Conservation (phyloP, 2,797 vertebrate species). For the Enteromius mattozi region DNA sequence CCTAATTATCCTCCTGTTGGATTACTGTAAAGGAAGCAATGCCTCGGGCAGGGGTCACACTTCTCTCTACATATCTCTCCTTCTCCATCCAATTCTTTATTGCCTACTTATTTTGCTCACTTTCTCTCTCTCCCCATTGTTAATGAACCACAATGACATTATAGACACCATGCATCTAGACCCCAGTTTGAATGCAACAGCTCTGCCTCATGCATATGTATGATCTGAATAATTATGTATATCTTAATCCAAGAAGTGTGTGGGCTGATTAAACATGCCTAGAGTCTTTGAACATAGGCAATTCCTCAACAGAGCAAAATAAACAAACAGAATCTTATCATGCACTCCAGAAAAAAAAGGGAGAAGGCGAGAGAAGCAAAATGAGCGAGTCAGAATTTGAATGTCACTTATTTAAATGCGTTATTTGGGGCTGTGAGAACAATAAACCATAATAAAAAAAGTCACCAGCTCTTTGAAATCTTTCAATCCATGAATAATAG, state of each 20-base stretch:
- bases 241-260: conserved; percentile 66
- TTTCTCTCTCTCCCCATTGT: conserved; percentile 26
- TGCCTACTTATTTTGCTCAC: conserved; percentile 7
- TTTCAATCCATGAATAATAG: conserved; percentile 30
- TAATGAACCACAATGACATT: conserved; percentile 55
- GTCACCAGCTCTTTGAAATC: conserved; percentile 40
- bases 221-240: conserved; percentile 63
- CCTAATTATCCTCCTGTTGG: conserved; percentile 56
- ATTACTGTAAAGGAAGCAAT: conserved; percentile 44
- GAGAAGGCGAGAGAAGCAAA: conserved; percentile 27
- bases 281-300: conserved; percentile 59
- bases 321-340: conserved; percentile 59
- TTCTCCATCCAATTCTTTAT: conserved; percentile 21
- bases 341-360: conserved; percentile 15
- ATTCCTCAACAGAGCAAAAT: conserved; percentile 54
- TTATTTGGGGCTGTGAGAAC: conserved; percentile 9
- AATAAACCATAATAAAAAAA: conserved; percentile 26
- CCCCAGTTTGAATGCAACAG: conserved; percentile 46
- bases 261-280: conserved; percentile 63
- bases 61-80: neutral
- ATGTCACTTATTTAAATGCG: conserved; percentile 32
- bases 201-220: conserved; percentile 61
- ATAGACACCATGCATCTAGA: conserved; percentile 47
- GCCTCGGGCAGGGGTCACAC: conserved; percentile 41
- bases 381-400: conserved; percentile 26